Base-by-base conservation (phyloP, 2,888 invertebrate genomes). In the Chrysina gloriosa region DNA sequence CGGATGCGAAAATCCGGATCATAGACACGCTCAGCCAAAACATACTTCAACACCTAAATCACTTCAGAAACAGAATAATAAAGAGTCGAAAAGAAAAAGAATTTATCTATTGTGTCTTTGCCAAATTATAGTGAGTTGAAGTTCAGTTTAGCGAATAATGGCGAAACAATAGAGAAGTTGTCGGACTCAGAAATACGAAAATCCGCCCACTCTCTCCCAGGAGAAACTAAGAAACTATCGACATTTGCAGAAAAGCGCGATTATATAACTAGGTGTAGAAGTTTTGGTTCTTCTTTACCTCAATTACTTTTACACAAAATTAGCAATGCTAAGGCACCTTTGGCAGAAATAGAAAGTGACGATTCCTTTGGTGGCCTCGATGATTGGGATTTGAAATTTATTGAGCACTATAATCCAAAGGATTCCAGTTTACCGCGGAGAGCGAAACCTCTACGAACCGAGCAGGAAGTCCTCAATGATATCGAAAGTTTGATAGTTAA, bases 61-160 rank as follows among this genome's bases (percentile, higher is more conserved):
- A 64, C 68, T 65, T 71, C 67, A 58, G 69, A 65, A 68, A 70
- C 71, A 31, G 66, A 66, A 48, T 14, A 65, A 69, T 7, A 78
- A 78, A 48, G 77, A 76, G 66, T 67, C 69, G 1, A 82, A 81
- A 73, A 78, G 84, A 71, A 79, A 67, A 86, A 86, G 76, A 85
- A 84, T 73, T 78, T 81, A 63, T 86, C 86, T 52, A 84, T 86
- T 2, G 82, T 84, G 64, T 87, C 86, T 14, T 76, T 87, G 65
- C 87, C 87, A 11, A 86, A 86, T 77, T 86, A 86, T 77, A 84
- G 80, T 72, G 86, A 86, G 72, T 76, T 86, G 50, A 82, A 82
- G 75, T 74, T 83, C 23, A 80, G 80, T 9, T 71, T 82, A 2
- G 81, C 79, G 1, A 75, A 75, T 69, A 78, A 78, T 7, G 77